Base-by-base conservation (phyloP, 2,797 vertebrate species). In the Fistularia commersonii region DNA sequence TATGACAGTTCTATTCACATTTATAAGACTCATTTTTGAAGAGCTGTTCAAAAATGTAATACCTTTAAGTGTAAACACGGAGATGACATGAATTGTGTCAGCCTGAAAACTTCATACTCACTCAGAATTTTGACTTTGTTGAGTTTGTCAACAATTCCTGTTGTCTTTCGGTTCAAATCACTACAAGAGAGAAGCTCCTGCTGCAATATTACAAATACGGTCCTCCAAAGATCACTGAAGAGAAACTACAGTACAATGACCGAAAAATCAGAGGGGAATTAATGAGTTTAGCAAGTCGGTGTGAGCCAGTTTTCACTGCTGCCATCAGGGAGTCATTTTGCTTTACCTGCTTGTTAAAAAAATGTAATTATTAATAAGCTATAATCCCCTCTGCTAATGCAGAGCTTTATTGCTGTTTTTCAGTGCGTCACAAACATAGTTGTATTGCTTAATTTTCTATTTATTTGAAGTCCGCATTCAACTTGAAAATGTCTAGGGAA, bases 181-280 rank as follows among this genome's bases (percentile, higher is more conserved):
- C 4, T 6, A n/a, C 43, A 32, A 31, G 43, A 32, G 43, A 23
- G 23, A 23, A 23, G 23, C 23, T 23, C 23, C 23, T 23, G 23
- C 23, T 23, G 23, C 23, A 23, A 23, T 23, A 23, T 23, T 23
- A 23, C 2, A 23, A 23, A 23, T 23, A 23, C 2, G 23, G 23
- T 23, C 23, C 23, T 23, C 47, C 35, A 58, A 57, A 47, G 41
- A 64, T 48, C 64, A 31, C 33, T 37, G 38, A 33, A 61, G 46
- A 40, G 44, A 51, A 48, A 47, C 58, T 41, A 23, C 45, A 60
- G 45, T 35, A 52, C 41, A 42, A 10, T 34, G 36, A 67, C 57
- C 54, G 46, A 53, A 34, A 61, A 59, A 32, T 61, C 48, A 62
- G 43, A n/a, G 32, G n/a, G 45, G 62, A 60, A 62, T 50, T 15